Base-by-base conservation (phyloP, 2,888 invertebrate species). In the Erebia ligea region DNA sequence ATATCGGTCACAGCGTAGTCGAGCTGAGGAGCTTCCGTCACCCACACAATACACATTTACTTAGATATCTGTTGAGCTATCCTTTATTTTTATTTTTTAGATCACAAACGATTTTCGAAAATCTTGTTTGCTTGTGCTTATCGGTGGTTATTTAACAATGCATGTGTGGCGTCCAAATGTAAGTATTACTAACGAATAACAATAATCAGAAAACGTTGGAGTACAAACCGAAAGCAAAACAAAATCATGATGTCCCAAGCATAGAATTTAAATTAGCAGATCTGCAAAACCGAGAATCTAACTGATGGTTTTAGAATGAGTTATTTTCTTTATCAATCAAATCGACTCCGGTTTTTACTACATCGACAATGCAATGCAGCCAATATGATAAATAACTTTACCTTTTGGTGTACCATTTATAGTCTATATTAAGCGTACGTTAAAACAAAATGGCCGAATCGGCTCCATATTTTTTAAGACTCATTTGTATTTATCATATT, bases 101-200 rank as follows among this genome's bases (percentile, higher is more conserved):
- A 66, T 75, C 72, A 69, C 74, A 69, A 57, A 69, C 21, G 74
- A 76, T 76, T 71, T 70, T 66, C 72, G 66, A 67, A 17, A 56
- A 75, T 77, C 59, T 76, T 66, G 73, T 78, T 74, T 68, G 86
- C 84, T 84, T 83, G 63, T 68, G 86, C 85, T 82, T 76, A 79
- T 79, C 67, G 34, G 48, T 72, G 69, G 62, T 80, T 76, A 71
- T 75, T 67, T 75, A 68, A 62, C 67, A 62, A 67, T 76, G 77
- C 76, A 80, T 79, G 80, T 72, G 45, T 75, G 67, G 70, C 68
- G 73, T 75, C 54, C 68, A 68, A 9, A 50, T 74, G 78, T 79
- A 72, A 76, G 75, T 77, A 74, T 58, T 54, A 56, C 45, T 69
- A 34, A 58, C 63, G 19, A 71, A 15, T 65, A 68, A 57, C 25